Evolutionary conservation across 2,888 invertebrate species (phyloP), one percentile per base, ranked within the genome.

Genomic region (Drosophila tanythrix): DNA sequence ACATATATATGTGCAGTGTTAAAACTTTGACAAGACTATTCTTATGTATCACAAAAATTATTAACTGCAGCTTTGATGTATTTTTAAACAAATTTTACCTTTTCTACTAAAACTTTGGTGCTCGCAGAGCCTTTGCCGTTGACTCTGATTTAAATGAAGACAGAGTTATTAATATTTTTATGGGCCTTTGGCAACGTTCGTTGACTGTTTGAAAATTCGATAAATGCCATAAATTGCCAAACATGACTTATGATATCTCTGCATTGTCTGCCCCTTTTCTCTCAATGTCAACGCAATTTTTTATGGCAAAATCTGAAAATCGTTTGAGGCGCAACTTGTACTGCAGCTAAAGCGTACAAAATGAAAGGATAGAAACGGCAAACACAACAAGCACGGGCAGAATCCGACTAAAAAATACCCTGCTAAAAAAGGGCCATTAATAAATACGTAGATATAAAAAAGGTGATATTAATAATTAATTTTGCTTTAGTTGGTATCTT

Each of bases 181-280:
- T n/a, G 65, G 58, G 38, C 52, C 59, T 40, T 58, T 18, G 46
- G 51, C 70, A 43, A 59, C 58, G n/a, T 55, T 35, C 27, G 33
- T 43, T 59, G 60, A 27, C 70, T 60, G 66, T 78, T 70, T 59
- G 57, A 27, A 59, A 66, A 53, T 36, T 74, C 70, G 82, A 76
- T 84, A 79, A 84, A 69, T 70, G 68, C 67, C 80, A 84, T 83
- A 82, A 84, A 87, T 82, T 67, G 52, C 15, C 25, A 31, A 43
- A 48, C 40, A 73, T 88, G 83, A 78, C 68, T 73, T 78, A 74
- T 74, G 83, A 31, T 74, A 75, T 82, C 71, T 70, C 33, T 56
- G 38, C 29, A 56, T 56, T 56, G 38, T 40, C 29, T 57, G n/a
- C 29, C 18, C 40, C 40, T 43, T 46, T 27, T 29, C 40, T 50